Conservation (phyloP, 2,888 invertebrate genomes). For the Meteorus colon region DNA sequence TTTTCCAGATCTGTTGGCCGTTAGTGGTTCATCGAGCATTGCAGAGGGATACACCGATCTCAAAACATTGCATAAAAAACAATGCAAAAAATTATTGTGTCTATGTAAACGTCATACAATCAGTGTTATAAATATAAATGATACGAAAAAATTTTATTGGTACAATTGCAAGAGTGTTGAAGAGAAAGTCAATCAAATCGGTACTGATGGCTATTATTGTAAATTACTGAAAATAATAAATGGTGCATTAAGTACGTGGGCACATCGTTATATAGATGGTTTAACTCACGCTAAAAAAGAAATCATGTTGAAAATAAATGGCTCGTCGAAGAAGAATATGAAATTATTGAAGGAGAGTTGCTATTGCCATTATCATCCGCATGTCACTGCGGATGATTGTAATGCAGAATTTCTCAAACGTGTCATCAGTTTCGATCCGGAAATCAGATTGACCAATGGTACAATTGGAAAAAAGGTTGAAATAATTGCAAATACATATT, state of each 20-base stretch:
- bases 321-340: constrained; percentile 69
- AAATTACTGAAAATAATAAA: constrained; percentile 67
- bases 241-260: constrained; percentile 67
- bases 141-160: constrained; percentile 68
- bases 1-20: constrained; percentile 66
- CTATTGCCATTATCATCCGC: constrained; percentile 85
- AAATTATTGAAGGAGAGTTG: constrained; percentile 71
- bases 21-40: constrained; percentile 57
- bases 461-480: constrained; percentile 26
- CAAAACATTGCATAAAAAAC: constrained; percentile 63
- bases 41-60: constrained; percentile 60
- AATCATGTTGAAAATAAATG: constrained; percentile 71
- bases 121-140: constrained; percentile 70
- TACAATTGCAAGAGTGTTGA: constrained; percentile 69
- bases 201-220: constrained; percentile 69
- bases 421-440: constrained; percentile 76
- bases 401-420: constrained; percentile 91
- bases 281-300: constrained; percentile 62
- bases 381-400: constrained; percentile 89
- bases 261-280: constrained; percentile 66
- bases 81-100: constrained; percentile 69
- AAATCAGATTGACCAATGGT: constrained; percentile 43
- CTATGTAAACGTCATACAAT: constrained; percentile 69
- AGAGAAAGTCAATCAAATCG: constrained; percentile 67
- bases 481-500: not conserved